Evolutionary conservation across 2,888 invertebrate species (phyloP).

Genomic region (Pseudococcus jackbeardsleyi): DNA sequence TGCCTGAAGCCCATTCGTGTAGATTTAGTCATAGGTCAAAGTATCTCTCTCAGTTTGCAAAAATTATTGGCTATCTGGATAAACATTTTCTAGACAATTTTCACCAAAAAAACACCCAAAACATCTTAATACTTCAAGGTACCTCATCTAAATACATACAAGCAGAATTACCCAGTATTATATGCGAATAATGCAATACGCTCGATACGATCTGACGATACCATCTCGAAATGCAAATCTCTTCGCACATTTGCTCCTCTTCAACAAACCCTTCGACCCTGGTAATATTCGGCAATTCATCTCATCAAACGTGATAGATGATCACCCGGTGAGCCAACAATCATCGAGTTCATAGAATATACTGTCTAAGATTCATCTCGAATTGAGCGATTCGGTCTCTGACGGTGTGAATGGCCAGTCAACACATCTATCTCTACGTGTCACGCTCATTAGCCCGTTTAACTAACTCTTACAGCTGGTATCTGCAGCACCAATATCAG

Average conservation of each 20-base stretch:
- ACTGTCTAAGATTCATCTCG: background rate
- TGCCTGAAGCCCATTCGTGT: no score
- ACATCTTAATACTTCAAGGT: no score
- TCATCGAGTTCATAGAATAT: background rate
- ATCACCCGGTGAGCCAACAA: constrained; percentile 9
- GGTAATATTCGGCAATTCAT: constrained; percentile 9
- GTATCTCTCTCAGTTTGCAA: no score
- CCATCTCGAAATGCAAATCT: background rate
- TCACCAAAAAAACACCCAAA: background rate
- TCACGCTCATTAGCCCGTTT: constrained; percentile 45
- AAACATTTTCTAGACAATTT: no score
- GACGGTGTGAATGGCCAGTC: constrained; percentile 40
- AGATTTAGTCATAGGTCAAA: no score
- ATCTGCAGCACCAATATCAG: no score
- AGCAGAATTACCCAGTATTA: background rate
- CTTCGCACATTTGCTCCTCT: background rate
- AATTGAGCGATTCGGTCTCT: background rate
- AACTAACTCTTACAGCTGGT: background rate
- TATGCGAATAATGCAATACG: background rate
- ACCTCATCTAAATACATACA: background rate
- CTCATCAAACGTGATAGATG: constrained; percentile 2
- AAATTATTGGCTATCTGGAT: no score
- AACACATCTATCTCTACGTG: background rate
- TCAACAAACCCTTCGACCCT: background rate
- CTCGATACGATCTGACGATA: background rate